Conservation (phyloP, 2,888 invertebrate genomes). For the Philereme transversata region DNA sequence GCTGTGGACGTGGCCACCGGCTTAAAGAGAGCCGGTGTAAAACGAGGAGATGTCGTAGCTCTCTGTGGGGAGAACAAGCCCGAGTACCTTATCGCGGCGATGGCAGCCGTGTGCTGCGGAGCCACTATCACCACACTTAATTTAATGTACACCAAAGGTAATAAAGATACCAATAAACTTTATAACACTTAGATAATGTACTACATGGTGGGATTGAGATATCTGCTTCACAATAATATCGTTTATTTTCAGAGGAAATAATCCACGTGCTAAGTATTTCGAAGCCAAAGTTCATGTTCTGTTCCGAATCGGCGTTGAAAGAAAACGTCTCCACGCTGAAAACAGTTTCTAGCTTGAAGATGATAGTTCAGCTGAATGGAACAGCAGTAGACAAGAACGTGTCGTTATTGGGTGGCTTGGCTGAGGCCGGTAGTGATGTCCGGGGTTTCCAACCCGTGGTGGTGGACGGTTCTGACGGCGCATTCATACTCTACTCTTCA, state of each 20-base stretch:
- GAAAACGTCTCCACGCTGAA: constrained; percentile 48
- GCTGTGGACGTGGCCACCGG: constrained; percentile 78
- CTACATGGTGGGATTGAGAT: not conserved
- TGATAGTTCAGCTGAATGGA: constrained; percentile 87
- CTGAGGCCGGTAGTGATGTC: constrained; percentile 36
- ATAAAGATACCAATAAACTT: not conserved
- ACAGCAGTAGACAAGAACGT: constrained; percentile 50
- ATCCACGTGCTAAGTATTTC: constrained; percentile 86
- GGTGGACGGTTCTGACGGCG: constrained; percentile 51
- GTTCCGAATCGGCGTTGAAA: constrained; percentile 71
- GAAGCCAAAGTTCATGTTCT: constrained; percentile 86
- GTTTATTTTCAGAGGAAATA: constrained; percentile 56
- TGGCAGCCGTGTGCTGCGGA: constrained; percentile 80
- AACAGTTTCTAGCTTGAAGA: constrained; percentile 54
- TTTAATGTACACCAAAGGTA: constrained; percentile 78
- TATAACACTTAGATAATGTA: too few species aligned
- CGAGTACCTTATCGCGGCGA: constrained; percentile 78
- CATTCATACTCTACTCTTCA: constrained; percentile 83
- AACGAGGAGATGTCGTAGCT: constrained; percentile 78
- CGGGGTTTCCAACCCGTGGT: constrained; percentile 44
- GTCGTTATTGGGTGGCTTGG: constrained; percentile 39
- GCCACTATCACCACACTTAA: constrained; percentile 84
- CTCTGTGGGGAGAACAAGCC: constrained; percentile 84
- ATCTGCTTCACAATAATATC: too few species aligned
- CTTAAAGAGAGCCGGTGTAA: constrained; percentile 71